Base-by-base conservation (phyloP, 35 echinoderm and acorn worm genomes). In the Acanthaster planci region DNA sequence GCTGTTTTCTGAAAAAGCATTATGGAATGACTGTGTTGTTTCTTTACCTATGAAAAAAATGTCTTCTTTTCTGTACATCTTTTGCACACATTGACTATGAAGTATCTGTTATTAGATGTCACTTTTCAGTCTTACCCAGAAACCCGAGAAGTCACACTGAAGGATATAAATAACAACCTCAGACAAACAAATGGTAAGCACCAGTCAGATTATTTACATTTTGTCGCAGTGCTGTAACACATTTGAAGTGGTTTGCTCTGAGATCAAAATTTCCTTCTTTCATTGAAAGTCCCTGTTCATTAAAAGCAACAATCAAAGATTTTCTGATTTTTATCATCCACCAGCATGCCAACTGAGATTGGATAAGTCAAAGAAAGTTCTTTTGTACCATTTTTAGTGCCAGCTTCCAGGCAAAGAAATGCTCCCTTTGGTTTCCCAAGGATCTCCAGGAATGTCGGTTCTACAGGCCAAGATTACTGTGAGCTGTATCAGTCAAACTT, bases 401-500 rank as follows among this genome's bases (percentile, higher is more conserved):
- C 7, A 31, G 14, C 19, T 34, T 72, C 64, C 26, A 72, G 7
- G 9, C 14, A 26, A 29, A 72, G 34, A 34, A 72, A 72, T 34
- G 64, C 64, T 36, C 64, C 64, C 7, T 72, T 72, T 72, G 64
- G 64, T 72, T 34, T 72, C 26, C 64, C 64, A 1, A 35, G 23
- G 26, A 36, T 72, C 34, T 34, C 7, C 2, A 26, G 64, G 0
- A 7, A 72, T 26, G 26, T 72, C 34, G 64, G 64, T 26, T 26
- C 64, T 14, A 26, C 64, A 34, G 64, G 64, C 19, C 64, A 72
- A 26, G 29, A 72, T 8, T 72, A 72, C 64, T 72, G 64, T 72
- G 0, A 31, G 26, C 64, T 72, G 26, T 30, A 72, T 72, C 64
- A 72, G 64, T 31, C 22, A 19, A 72, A 72, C 64, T 72, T 72